Evolutionary conservation across 1,140 invertebrate genomes (phyloP), one percentile per base, ranked within the genome.

Genomic region (Nasonia vitripennis): DNA sequence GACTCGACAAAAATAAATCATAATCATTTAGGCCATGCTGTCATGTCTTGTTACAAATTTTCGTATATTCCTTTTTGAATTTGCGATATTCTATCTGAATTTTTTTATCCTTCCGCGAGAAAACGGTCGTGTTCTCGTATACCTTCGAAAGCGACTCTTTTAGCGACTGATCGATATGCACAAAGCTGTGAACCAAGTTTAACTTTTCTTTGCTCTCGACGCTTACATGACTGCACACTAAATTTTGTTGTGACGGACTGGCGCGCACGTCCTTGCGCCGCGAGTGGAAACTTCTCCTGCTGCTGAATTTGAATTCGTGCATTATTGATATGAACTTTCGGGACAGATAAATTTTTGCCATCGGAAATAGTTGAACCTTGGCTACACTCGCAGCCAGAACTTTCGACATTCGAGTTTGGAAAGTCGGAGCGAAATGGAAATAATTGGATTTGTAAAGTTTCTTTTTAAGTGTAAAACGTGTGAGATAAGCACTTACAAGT

Each of bases 401-500:
- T 86, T 78, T 7, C 51, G 80, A 86, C 85, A 90, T 89, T 91
- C 87, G 89, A 86, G 73, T 75, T 89, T 83, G 77, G 68, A 78
- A 79, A 86, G 83, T 85, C 86, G 81, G 84, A 90, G 87, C 83
- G 86, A 89, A 90, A 87, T 89, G 86, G 75, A 88, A 87, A 34
- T 89, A 90, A 62, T 91, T 73, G 80, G 87, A 91, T 87, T 86
- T 87, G 83, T 80, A 88, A 90, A 89, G 86, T 87, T 84, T 80
- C 87, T 83, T 81, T 88, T 79, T 41, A 88, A 87, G 84, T 90
- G 89, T 87, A 90, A 91, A 91, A 90, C 88, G 85, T 88, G 89
- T 88, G 89, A 88, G 81, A 83, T 88, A 88, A 89, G 88, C 87
- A 89, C 82, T 96, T 97, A 98, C 94, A 98, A 96, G 92, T 98